A percentile compares a stretch with the other conserved stretches of the same genome.
These are phyloP conservation scores for Hippocampus guttulatus DNA, from an alignment of 2,113 vertebrate genomes.

Conservation along the genomic window DNA sequence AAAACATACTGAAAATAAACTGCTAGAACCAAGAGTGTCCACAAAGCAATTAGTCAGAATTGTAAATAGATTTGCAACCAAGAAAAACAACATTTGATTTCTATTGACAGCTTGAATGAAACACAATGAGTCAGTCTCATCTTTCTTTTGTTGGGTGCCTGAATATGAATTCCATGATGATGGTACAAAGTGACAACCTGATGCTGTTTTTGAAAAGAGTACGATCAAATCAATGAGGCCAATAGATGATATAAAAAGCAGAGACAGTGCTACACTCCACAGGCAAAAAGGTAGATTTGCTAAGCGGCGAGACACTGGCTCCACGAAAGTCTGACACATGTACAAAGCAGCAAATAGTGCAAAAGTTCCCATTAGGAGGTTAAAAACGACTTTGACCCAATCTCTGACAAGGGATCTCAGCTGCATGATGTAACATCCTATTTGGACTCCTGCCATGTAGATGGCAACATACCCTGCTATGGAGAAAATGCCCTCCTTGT, in stretches of 20 bases:
- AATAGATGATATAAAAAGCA: conserved; percentile 74
- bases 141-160: conserved; percentile 5
- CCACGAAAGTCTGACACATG: conserved; percentile 65
- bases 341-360: conserved; percentile 64
- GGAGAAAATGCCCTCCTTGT: conserved; percentile 90
- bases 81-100: conserved; percentile 89
- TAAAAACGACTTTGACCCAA: conserved; percentile 67
- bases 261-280: conserved; percentile 81
- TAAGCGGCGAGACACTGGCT: conserved; percentile 84
- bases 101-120: conserved; percentile 85
- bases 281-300: conserved; percentile 86
- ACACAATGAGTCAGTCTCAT: conserved; percentile 58
- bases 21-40: background rate
- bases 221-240: conserved; percentile 74
- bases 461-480: conserved; percentile 82
- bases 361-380: conserved; percentile 58
- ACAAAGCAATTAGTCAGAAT: conserved; percentile 76
- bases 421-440: conserved; percentile 78
- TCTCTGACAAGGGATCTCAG: conserved; percentile 67
- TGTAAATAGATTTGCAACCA: conserved; percentile 87
- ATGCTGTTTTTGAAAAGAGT: conserved; percentile 76
- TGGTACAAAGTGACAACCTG: conserved; percentile 70
- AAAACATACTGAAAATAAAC: background rate
- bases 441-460: conserved; percentile 86
- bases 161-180: conserved; percentile 75